Conservation (phyloP, 2,888 invertebrate genomes). For the Perizoma flavofasciatum region DNA sequence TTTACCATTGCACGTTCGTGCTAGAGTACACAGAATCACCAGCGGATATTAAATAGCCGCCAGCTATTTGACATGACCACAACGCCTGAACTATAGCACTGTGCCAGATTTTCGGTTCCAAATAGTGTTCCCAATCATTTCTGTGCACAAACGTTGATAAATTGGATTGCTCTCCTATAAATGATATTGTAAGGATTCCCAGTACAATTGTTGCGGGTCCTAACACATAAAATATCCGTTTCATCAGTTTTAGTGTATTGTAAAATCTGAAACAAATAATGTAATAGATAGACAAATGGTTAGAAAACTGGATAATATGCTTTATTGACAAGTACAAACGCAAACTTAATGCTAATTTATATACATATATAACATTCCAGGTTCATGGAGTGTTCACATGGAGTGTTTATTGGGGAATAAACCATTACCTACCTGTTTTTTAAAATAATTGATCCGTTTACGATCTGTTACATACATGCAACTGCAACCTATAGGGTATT, state of each 20-base stretch:
- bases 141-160: conserved; percentile 42
- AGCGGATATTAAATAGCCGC: conserved; percentile 65
- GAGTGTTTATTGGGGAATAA: too few species aligned
- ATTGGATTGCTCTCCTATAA: conserved; percentile 47
- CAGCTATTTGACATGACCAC: conserved; percentile 63
- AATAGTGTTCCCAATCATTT: conserved; percentile 54
- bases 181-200: conserved; percentile 45
- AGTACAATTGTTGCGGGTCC: conserved; percentile 54
- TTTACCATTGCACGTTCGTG: conserved; percentile 68
- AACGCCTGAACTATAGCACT: conserved; percentile 63
- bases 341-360: too few species aligned
- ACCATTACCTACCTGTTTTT: too few species aligned
- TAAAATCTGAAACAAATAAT: conserved; percentile 60
- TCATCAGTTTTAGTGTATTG: conserved; percentile 68
- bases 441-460: too few species aligned
- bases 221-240: conserved; percentile 58
- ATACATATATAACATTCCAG: too few species aligned
- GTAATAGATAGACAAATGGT: background rate
- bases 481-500: too few species aligned
- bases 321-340: too few species aligned
- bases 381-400: too few species aligned
- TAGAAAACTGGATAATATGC: too few species aligned
- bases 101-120: conserved; percentile 63
- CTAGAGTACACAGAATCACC: conserved; percentile 64
- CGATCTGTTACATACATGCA: too few species aligned